phyloP scores from a whole-genome alignment of 2,888 invertebrate species.

The Mantis religiosa region DNA sequence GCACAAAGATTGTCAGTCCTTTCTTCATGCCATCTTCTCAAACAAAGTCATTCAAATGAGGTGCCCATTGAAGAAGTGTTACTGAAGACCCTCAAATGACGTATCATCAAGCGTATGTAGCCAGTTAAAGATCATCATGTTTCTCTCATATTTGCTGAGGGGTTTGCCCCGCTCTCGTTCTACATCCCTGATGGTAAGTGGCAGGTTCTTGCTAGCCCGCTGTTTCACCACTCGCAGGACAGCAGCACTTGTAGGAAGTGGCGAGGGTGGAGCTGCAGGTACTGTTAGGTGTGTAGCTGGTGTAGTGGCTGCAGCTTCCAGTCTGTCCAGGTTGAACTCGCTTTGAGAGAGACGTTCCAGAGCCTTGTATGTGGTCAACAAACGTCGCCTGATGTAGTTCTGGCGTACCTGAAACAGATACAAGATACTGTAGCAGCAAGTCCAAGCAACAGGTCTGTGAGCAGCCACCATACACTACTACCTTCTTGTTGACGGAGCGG shows the following conservation, averaged over 20 bases:
- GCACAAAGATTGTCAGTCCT: neutral
- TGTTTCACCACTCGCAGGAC: slow-evolving; percentile 46
- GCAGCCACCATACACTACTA: slow-evolving; percentile 38
- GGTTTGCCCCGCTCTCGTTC: slow-evolving; percentile 79
- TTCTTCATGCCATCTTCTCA: neutral
- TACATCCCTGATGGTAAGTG: slow-evolving; percentile 72
- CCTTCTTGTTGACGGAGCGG: slow-evolving; percentile 76
- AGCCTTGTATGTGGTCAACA: slow-evolving; percentile 76
- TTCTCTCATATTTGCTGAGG: slow-evolving; percentile 83
- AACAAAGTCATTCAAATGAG: no score
- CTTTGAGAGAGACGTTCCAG: slow-evolving; percentile 76
- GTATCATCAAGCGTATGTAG: slow-evolving; percentile 80
- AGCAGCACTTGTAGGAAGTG: slow-evolving; percentile 40
- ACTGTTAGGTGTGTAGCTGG: slow-evolving; percentile 35
- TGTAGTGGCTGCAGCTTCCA: slow-evolving; percentile 56
- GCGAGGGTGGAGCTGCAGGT: slow-evolving; percentile 37
- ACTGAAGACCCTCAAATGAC: slow-evolving; percentile 46
- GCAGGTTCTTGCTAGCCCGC: slow-evolving; percentile 48
- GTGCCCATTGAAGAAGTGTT: neutral
- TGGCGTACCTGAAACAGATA: slow-evolving; percentile 60
- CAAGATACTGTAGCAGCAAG: neutral
- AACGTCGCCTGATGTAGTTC: slow-evolving; percentile 71
- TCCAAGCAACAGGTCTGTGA: no score
- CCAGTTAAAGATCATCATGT: slow-evolving; percentile 96
- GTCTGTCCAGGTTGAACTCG: slow-evolving; percentile 74